These are phyloP conservation scores for Drosophila athabasca DNA, from an alignment of 1,140 invertebrate species.

Conservation along the genomic window DNA sequence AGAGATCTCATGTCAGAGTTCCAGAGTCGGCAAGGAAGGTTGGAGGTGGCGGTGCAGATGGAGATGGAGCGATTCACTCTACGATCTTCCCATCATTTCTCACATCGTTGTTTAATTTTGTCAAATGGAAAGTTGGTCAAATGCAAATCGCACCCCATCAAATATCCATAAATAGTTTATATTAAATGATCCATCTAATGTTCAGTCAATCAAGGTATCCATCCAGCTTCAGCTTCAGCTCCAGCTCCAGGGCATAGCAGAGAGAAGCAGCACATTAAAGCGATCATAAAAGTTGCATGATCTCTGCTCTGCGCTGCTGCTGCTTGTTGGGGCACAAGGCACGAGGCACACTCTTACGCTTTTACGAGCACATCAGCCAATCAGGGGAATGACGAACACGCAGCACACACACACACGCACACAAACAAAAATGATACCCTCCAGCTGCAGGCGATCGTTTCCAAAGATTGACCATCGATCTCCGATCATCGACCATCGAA, in stretches of 20 bases:
- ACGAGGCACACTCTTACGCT: constrained; percentile 36
- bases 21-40: too few species aligned
- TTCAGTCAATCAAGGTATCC: constrained; percentile 45
- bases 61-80: neutral
- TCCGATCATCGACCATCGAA: neutral
- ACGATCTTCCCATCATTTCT: constrained; percentile 15
- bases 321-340: neutral
- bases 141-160: constrained; percentile 42
- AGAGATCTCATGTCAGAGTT: constrained; percentile 9
- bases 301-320: too few species aligned
- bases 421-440: constrained; percentile 20
- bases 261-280: constrained; percentile 9
- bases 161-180: constrained; percentile 51
- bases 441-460: constrained; percentile 24
- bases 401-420: constrained; percentile 1
- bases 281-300: constrained; percentile 29
- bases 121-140: constrained; percentile 49
- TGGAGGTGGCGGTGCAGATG: too few species aligned
- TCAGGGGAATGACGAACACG: constrained; percentile 24
- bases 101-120: constrained; percentile 28
- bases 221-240: neutral
- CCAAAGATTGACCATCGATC: neutral
- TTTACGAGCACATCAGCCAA: constrained; percentile 37
- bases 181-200: constrained; percentile 40
- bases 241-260: constrained; percentile 1